These are phyloP conservation scores for Etheostoma perlongum DNA, from an alignment of 2,797 vertebrate genomes.

Conservation along the genomic window DNA sequence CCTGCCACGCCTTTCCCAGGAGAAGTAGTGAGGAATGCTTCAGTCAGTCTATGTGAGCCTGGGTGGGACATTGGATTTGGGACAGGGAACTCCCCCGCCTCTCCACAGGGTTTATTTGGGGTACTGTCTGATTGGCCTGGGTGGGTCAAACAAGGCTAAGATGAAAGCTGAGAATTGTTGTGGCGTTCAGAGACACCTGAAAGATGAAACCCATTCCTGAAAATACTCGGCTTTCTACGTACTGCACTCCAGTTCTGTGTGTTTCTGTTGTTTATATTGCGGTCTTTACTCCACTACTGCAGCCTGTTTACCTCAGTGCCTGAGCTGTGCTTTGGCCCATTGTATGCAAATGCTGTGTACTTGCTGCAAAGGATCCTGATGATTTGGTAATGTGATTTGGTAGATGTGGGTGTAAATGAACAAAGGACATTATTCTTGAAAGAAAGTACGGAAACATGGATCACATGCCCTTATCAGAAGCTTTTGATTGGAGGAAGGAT, in stretches of 20 bases:
- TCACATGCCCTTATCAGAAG: conserved; percentile 31
- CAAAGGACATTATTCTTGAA: conserved; percentile 61
- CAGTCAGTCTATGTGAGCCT: conserved; percentile 11
- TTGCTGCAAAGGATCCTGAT: conserved; percentile 20
- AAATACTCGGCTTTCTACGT: conserved; percentile 45
- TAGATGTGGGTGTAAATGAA: conserved; percentile 40
- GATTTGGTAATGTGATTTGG: conserved; percentile 35
- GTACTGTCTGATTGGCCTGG: conserved; percentile 39
- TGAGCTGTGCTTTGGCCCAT: background rate
- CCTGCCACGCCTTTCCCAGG: conserved; percentile 32
- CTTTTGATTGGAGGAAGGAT: conserved; percentile 50
- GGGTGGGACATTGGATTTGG: conserved; percentile 34
- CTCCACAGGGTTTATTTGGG: conserved; percentile 52
- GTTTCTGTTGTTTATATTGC: conserved; percentile 22
- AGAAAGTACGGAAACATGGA: conserved; percentile 36
- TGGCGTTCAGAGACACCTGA: conserved; percentile 55
- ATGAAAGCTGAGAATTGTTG: conserved; percentile 69
- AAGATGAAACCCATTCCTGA: conserved; percentile 71
- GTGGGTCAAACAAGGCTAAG: conserved; percentile 49
- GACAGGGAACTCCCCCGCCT: conserved; percentile 18
- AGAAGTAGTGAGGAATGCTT: conserved; percentile 36
- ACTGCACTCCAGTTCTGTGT: conserved; percentile 5
- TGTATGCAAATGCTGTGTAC: conserved; percentile 5
- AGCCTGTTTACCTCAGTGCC: conserved; percentile 1
- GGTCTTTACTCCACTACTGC: background rate